Evolutionary conservation across 2,113 vertebrate species (phyloP), one percentile per base, ranked within the genome.

Genomic region (Nanorana parkeri): DNA sequence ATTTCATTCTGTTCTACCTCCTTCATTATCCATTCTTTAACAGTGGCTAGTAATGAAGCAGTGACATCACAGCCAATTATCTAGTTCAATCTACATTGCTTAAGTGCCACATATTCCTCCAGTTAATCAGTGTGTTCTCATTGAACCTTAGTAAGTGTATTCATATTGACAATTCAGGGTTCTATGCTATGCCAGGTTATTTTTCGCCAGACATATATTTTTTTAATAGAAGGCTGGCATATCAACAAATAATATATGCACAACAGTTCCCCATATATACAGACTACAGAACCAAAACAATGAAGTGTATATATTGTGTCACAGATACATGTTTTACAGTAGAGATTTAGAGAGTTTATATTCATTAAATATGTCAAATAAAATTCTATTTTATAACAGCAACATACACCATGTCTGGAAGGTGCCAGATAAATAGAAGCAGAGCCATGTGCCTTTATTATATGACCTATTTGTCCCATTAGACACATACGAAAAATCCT

Each of bases 1-100:
- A 36, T 68, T 68, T 58, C 28, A 29, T 60, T 41, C 58, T 32
- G 26, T 75, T 47, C 80, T 83, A 83, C 80, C 80, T 83, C 80
- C 64, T 76, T 56, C 72, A 83, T 83, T 51, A 75, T 58, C 21
- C 21, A 67, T 23, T 54, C 32, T 66, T 63, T 65, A 58, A 74
- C 63, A 75, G 80, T 83, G 80, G 72, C 80, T 83, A 83, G 72
- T 60, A 17, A 23, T 21, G 72, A 83, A 76, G 80, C 61, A 66
- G 80, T 65, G 26, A 71, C 17, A 24, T 24, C 26, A 74, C 6
- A 41, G 16, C 54, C 63, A 76, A 23, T 26, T 51, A 11, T 24
- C 20, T 29, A 32, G 28, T n/a, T 20, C 24, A 54, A 5, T 24
- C 60, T 26, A 58, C 19, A 74, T 67, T 80, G 67, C 78, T 60